Evolutionary conservation across 1,140 invertebrate species (phyloP), one percentile per base, ranked within the genome.

Genomic region (Eurosta solidaginis): DNA sequence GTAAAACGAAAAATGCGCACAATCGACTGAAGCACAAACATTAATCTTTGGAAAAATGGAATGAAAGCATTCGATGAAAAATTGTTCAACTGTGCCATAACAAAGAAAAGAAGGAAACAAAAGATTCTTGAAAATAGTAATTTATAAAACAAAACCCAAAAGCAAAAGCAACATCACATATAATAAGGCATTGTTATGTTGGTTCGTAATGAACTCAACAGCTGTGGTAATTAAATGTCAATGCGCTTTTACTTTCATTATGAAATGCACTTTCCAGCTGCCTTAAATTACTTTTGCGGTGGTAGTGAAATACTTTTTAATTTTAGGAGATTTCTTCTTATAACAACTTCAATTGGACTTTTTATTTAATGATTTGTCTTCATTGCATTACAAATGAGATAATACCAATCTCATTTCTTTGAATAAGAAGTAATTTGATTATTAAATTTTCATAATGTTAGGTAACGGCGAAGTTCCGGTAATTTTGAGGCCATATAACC

Each of bases 191-290:
- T 59, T 59, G 17, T 52, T 25, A n/a, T 49, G 10, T 17, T 49
- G 14, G 3, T 49, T n/a, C n/a, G 14, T 49, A 17, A n/a, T 54
- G 22, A 9, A 2, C 1, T 10, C 5, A 1, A 27, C 10, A 20
- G 25, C 14, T 10, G 10, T 27, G 50, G 20, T 12, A 1, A 25
- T 9, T 20, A 25, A 20, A 25, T 54, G n/a, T 29, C 22, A 14
- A 20, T 54, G 1, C 59, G 27, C 59, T 68, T 68, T 68, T 68
- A 68, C 59, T 68, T 68, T 68, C 59, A 68, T 20, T 20, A 68
- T 33, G 40, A 68, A 9, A 5, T 68, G 33, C 59, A 17, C 59
- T 40, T 27, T 36, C n/a, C n/a, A n/a, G n/a, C n/a, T 63, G 1
- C 12, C 7, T 47, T 47, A 14, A 47, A 47, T 47, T 47, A 14